Conservation (phyloP, 2,888 invertebrate genomes). For the Magallana nippona region DNA sequence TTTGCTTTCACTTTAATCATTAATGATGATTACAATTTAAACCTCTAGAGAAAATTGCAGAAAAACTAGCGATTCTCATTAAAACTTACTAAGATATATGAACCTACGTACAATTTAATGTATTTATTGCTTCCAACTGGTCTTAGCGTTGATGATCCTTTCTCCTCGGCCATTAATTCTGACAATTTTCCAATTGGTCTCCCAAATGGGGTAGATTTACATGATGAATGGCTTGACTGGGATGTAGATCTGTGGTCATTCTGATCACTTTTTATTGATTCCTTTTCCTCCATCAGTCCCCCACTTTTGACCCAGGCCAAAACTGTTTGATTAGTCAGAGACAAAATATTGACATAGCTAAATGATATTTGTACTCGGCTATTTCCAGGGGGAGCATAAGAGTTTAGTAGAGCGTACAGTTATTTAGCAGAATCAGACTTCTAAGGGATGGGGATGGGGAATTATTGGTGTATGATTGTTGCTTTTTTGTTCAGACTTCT, state of each 20-base stretch:
- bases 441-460: background rate
- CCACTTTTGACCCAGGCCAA: background rate
- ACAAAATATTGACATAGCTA: conserved; percentile 25
- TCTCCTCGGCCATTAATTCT: background rate
- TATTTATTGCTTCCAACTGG: background rate
- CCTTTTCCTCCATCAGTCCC: background rate
- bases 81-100: too few species aligned
- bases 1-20: too few species aligned
- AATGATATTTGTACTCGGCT: conserved; percentile 1
- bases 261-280: conserved; percentile 6
- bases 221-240: conserved; percentile 12
- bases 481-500: too few species aligned
- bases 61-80: too few species aligned
- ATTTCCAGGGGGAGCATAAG: background rate
- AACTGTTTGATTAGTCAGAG: conserved; percentile 15
- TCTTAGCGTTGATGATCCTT: background rate
- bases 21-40: too few species aligned
- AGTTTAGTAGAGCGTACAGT: background rate
- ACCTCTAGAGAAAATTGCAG: too few species aligned
- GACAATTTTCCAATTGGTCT: conserved; percentile 11
- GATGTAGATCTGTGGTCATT: background rate
- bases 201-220: conserved; percentile 27
- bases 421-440: background rate
- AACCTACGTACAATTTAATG: too few species aligned
- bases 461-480: background rate